A percentile compares a stretch with the other conserved stretches of the same genome.
These are phyloP conservation scores for Varanus salvator DNA, from an alignment of 2,113 vertebrate species.

Conservation along the genomic window DNA sequence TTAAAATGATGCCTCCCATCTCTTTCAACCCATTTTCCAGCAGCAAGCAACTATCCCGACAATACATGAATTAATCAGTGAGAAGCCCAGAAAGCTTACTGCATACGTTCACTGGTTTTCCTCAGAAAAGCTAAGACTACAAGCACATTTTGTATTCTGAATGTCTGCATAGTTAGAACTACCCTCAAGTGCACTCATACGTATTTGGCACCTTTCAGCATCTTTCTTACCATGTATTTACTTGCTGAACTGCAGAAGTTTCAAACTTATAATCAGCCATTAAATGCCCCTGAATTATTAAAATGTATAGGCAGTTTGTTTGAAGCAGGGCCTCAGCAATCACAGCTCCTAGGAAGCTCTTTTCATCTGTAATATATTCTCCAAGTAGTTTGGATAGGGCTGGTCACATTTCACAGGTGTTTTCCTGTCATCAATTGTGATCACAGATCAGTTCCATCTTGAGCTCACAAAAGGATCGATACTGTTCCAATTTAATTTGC, in stretches of 20 bases:
- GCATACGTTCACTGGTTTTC: neutral
- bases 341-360: neutral
- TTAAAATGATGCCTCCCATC: neutral
- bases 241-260: neutral
- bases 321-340: neutral
- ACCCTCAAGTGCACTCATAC: neutral
- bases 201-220: neutral
- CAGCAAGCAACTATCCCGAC: neutral
- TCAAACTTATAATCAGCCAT: neutral
- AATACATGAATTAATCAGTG: neutral
- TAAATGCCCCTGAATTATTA: neutral
- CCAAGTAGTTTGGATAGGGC: neutral
- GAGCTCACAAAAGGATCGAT: neutral
- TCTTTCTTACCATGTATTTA: neutral
- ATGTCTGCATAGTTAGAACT: too few relatives aligned
- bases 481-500: neutral
- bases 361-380: neutral
- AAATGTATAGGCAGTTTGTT: neutral
- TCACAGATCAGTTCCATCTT: neutral
- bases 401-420: too few relatives aligned
- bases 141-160: neutral
- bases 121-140: neutral
- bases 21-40: constrained; percentile 12
- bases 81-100: neutral
- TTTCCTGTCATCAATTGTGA: neutral